Percentiles rank a stretch among this genome's conserved stretches.
phyloP scores from a whole-genome alignment of 2,888 invertebrate genomes.

The Alviniconcha strummeri region DNA sequence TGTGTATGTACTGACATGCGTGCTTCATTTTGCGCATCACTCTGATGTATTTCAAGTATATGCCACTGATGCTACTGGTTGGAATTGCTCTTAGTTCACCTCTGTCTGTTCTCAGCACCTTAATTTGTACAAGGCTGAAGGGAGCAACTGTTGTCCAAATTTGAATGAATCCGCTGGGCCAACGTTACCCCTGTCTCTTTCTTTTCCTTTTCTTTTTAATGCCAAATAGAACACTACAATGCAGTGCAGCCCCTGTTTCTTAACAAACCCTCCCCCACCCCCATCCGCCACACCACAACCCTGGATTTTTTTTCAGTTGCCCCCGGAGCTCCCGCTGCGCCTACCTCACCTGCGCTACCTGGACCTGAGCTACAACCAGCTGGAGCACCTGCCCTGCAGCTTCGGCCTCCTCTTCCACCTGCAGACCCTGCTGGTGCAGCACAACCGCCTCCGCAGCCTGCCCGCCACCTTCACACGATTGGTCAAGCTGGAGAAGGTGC shows the following conservation, averaged over 20 bases:
- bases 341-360: conserved; percentile 70
- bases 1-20: neutral
- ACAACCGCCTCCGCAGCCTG: conserved; percentile 64
- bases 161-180: too few relatives aligned
- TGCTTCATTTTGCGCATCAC: neutral
- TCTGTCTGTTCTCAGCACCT: too few relatives aligned
- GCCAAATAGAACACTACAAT: too few relatives aligned
- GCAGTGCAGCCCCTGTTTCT: neutral
- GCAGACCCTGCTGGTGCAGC: conserved; percentile 61
- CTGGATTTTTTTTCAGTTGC: conserved; percentile 46
- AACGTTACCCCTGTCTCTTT: too few relatives aligned
- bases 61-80: too few relatives aligned
- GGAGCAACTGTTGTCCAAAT: too few relatives aligned
- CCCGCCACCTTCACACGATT: conserved; percentile 67
- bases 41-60: too few relatives aligned
- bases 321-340: conserved; percentile 69
- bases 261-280: too few relatives aligned
- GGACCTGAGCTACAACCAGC: conserved; percentile 69
- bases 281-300: too few relatives aligned
- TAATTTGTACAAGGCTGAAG: too few relatives aligned
- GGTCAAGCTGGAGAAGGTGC: conserved; percentile 65
- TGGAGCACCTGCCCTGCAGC: conserved; percentile 68
- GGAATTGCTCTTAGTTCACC: too few relatives aligned
- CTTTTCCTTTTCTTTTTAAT: too few relatives aligned
- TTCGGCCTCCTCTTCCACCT: conserved; percentile 71